These are phyloP conservation scores for Lycaon pictus DNA, from an alignment of 2,113 vertebrate genomes.

Conservation along the genomic window DNA sequence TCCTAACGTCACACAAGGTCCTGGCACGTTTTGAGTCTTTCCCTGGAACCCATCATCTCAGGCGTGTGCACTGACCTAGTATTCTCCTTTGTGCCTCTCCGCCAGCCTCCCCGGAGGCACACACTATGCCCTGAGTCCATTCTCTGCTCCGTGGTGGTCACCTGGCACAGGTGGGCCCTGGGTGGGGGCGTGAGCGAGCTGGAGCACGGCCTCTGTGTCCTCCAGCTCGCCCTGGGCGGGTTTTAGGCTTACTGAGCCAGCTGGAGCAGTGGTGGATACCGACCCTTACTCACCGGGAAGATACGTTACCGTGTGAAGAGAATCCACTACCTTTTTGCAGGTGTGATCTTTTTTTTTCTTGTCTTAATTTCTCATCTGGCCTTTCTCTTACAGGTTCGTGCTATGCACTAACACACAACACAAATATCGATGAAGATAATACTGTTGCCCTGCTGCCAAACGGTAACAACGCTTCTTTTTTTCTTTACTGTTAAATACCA, in stretches of 20 bases:
- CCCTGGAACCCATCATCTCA: too few species aligned
- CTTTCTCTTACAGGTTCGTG: slow-evolving; percentile 88
- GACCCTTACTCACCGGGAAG: background rate
- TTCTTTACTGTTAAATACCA: background rate
- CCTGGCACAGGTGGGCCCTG: background rate
- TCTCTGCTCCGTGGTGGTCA: background rate
- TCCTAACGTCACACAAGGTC: background rate
- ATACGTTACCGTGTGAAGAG: background rate
- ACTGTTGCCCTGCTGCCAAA: slow-evolving; percentile 91
- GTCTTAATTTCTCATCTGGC: background rate
- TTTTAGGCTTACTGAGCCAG: background rate
- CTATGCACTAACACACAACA: slow-evolving; percentile 91
- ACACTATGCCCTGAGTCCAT: background rate
- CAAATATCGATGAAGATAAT: slow-evolving; percentile 94
- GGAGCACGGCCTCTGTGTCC: background rate
- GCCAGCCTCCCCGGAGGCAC: background rate
- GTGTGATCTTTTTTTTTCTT: background rate
- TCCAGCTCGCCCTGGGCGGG: background rate
- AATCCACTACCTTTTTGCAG: background rate
- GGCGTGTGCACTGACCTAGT: background rate
- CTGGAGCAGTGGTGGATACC: background rate
- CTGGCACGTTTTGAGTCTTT: background rate
- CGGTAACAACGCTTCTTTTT: slow-evolving; percentile 85
- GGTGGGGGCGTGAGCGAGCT: background rate
- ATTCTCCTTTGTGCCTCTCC: background rate